A percentile compares a stretch with the other conserved stretches of the same genome.
Conservation (phyloP, 2,113 vertebrate species). For the Labeo catla region DNA sequence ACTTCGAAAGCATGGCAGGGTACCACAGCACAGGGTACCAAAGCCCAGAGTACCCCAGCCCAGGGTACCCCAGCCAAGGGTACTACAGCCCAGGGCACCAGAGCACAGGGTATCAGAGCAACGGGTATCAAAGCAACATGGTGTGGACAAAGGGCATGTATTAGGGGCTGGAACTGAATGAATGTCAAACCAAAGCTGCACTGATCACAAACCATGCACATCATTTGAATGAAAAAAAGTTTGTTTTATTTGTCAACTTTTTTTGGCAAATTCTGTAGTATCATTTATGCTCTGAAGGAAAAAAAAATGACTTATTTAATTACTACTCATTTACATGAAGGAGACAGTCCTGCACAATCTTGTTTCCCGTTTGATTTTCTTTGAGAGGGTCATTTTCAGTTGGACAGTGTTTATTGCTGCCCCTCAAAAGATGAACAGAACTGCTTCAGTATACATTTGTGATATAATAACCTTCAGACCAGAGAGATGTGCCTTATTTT, state of each 20-base stretch:
- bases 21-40: constrained; percentile 69
- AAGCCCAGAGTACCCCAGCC: constrained; percentile 71
- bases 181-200: constrained; percentile 70
- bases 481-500: constrained; percentile 23
- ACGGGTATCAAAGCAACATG: constrained; percentile 71
- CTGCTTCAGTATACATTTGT: background rate
- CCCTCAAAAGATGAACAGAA: constrained; percentile 43
- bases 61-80: constrained; percentile 52
- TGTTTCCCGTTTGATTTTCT: constrained; percentile 49
- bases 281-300: constrained; percentile 19
- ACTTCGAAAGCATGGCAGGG: constrained; percentile 83
- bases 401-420: constrained; percentile 36
- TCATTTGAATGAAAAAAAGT: background rate
- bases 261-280: background rate
- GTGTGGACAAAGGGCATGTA: constrained; percentile 91
- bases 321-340: constrained; percentile 64
- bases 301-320: constrained; percentile 22
- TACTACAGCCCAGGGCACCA: constrained; percentile 57
- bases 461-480: background rate
- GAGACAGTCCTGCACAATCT: constrained; percentile 41
- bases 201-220: constrained; percentile 59
- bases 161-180: constrained; percentile 72
- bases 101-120: constrained; percentile 57
- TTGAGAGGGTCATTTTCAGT: constrained; percentile 45
- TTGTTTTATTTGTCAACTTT: background rate